Conservation (phyloP, 2,113 vertebrate genomes). For the Eudyptes chrysolophus region DNA sequence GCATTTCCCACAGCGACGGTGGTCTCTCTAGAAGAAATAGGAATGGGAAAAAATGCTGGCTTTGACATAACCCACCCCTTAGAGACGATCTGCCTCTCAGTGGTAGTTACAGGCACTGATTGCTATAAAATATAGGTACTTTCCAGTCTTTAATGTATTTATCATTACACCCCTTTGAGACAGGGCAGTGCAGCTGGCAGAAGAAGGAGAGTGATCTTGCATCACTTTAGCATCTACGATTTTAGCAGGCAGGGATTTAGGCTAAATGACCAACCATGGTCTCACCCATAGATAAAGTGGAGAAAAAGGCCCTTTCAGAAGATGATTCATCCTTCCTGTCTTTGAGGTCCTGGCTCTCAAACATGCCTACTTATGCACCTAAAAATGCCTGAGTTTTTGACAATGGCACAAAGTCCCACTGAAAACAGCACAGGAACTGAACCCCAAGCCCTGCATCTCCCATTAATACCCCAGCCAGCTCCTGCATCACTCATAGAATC, state of each 20-base stretch:
- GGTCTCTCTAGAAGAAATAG: not conserved
- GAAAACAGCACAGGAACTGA: rapidly evolving
- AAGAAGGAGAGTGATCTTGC: not conserved
- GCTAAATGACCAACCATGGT: not conserved
- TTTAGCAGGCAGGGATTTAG: not conserved
- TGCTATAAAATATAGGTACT: too few relatives aligned
- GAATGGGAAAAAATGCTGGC: not conserved
- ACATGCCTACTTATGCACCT: not conserved
- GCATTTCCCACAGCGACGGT: rapidly evolving
- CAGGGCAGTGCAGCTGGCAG: too few relatives aligned
- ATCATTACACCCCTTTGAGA: not conserved
- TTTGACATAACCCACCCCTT: not conserved
- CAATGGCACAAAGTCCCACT: not conserved
- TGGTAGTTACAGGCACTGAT: not conserved
- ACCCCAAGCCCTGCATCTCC: not conserved
- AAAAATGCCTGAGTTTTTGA: not conserved
- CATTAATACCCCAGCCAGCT: rapidly evolving
- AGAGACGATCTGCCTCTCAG: not conserved
- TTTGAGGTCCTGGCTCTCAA: not conserved
- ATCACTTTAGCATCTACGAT: not conserved
- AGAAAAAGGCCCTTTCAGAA: not conserved
- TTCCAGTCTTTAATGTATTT: not conserved
- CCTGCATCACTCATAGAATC: not conserved
- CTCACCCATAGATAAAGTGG: not conserved
- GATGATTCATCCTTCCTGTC: not conserved